Evolutionary conservation across 2,113 vertebrate genomes (phyloP).

Genomic region (Galeopterus variegatus): DNA sequence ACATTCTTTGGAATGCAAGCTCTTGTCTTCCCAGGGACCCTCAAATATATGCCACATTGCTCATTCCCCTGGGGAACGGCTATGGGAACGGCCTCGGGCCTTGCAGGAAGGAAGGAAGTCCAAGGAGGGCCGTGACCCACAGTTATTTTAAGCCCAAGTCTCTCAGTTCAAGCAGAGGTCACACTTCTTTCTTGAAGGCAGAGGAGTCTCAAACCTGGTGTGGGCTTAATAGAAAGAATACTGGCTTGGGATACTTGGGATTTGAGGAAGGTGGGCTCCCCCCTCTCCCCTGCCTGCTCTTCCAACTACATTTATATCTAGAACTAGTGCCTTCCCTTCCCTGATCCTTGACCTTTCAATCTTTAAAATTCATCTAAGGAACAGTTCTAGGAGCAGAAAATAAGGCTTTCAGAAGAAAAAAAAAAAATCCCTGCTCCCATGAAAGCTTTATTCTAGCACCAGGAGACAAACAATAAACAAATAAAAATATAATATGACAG

Average conservation of each 20-base stretch:
- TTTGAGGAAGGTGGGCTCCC: neutral
- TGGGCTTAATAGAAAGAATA: neutral
- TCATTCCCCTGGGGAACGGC: conserved; percentile 78
- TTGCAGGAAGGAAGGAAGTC: conserved; percentile 80
- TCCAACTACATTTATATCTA: rapidly evolving
- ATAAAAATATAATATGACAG: neutral
- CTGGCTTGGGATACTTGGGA: neutral
- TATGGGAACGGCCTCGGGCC: conserved; percentile 82
- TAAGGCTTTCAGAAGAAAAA: neutral
- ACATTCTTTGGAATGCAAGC: conserved; percentile 78
- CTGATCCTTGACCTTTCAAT: neutral
- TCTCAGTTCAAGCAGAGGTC: conserved; percentile 52
- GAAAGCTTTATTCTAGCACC: neutral
- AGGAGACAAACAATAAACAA: neutral
- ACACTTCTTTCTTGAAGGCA: conserved; percentile 48
- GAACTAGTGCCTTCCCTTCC: neutral
- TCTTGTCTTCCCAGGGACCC: conserved; percentile 83
- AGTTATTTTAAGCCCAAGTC: conserved; percentile 81
- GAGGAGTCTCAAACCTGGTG: neutral
- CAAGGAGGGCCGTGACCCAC: conserved; percentile 66
- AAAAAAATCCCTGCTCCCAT: too few relatives aligned
- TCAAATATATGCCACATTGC: conserved; percentile 71
- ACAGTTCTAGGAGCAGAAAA: neutral
- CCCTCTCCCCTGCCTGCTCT: too few relatives aligned
- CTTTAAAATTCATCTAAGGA: neutral